Evolutionary conservation across 2,888 invertebrate species (phyloP).

Genomic region (Blastobasis adustella): DNA sequence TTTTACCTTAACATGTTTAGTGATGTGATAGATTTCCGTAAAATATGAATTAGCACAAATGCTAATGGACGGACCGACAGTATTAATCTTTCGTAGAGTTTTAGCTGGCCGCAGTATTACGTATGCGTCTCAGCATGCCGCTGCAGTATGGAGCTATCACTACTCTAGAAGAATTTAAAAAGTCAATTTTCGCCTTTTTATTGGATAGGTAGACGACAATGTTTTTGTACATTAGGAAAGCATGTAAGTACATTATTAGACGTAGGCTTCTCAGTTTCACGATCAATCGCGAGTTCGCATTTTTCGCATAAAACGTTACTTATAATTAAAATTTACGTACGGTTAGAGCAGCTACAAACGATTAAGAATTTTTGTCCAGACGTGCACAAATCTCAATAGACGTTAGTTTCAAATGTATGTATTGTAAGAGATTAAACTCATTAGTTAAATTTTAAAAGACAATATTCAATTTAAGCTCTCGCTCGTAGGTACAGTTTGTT

Average conservation of each 20-base stretch:
- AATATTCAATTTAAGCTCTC: constrained; percentile 19
- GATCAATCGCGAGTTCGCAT: neutral
- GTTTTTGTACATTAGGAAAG: constrained; percentile 24
- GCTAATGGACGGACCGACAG: neutral
- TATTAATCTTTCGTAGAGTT: too few species aligned
- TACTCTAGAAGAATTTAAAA: constrained; percentile 19
- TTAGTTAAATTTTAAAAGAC: constrained; percentile 17
- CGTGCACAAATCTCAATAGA: neutral
- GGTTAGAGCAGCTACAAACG: neutral
- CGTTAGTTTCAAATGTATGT: neutral
- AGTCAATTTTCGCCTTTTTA: constrained; percentile 26
- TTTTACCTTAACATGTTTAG: too few species aligned
- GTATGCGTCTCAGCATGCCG: too few species aligned
- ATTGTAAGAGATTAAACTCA: neutral
- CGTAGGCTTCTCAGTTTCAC: constrained; percentile 11
- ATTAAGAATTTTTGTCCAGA: neutral
- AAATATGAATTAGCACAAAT: neutral
- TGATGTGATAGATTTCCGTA: neutral
- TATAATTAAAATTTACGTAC: too few species aligned
- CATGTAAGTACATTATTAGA: constrained; percentile 13
- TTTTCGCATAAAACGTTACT: too few species aligned
- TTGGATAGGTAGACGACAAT: constrained; percentile 20
- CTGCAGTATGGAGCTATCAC: neutral
- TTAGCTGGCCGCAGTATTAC: too few species aligned
- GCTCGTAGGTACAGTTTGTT: too few species aligned